Conservation (phyloP, 1,140 invertebrate genomes). For the Ptiloglossa arizonensis region DNA sequence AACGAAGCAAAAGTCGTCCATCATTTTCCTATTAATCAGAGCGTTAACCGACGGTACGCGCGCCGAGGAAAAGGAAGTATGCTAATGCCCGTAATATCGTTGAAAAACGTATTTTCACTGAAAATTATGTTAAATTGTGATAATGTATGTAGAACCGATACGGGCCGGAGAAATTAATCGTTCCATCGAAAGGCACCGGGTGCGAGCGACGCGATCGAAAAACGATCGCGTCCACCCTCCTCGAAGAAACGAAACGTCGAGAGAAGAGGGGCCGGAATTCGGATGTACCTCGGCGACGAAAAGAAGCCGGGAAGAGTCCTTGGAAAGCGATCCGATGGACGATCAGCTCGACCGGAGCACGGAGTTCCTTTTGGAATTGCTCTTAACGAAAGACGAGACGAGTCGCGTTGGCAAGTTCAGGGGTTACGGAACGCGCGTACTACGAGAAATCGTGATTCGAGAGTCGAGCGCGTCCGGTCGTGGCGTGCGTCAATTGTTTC, state of each 20-base stretch:
- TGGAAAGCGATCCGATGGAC: neutral
- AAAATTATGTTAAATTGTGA: constrained; percentile 6
- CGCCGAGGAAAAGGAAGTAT: constrained; percentile 36
- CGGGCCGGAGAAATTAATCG: neutral
- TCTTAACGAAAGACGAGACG: neutral
- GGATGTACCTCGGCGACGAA: too few relatives aligned
- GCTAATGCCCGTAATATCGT: constrained; percentile 19
- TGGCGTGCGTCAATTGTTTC: neutral
- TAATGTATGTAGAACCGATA: neutral
- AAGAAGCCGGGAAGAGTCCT: neutral
- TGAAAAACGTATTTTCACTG: constrained; percentile 43
- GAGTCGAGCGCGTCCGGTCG: neutral
- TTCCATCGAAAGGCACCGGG: neutral
- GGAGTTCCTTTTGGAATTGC: neutral
- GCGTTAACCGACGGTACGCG: constrained; percentile 42
- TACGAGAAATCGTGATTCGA: neutral
- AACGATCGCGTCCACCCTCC: too few relatives aligned
- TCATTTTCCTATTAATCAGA: constrained; percentile 48
- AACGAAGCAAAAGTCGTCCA: constrained; percentile 33
- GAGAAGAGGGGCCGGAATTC: too few relatives aligned
- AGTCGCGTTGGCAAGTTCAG: constrained; percentile 9
- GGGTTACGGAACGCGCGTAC: neutral
- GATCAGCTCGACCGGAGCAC: neutral
- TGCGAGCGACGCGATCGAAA: neutral
- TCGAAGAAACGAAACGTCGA: too few relatives aligned